Evolutionary conservation across 2,113 vertebrate species (phyloP).

Genomic region (Hippopotamus amphibius): DNA sequence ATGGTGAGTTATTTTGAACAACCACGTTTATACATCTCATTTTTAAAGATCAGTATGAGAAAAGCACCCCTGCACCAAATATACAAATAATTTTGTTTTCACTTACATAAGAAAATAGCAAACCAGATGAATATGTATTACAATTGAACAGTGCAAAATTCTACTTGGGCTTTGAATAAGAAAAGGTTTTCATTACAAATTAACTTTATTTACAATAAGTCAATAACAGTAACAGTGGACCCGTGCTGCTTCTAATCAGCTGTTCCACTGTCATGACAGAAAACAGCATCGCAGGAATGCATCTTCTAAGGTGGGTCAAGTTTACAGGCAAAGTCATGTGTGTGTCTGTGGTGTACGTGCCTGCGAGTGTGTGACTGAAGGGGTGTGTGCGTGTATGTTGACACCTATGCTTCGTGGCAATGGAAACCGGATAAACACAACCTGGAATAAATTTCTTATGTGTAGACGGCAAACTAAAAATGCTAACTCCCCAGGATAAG

Average conservation of each 20-base stretch:
- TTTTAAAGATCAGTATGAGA: background rate
- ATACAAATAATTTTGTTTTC: background rate
- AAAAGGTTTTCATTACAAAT: slow-evolving; percentile 31
- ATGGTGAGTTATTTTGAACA: background rate
- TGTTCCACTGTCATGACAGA: background rate
- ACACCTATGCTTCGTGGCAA: background rate
- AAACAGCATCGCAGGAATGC: rapidly evolving
- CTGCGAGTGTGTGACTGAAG: background rate
- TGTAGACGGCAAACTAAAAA: background rate
- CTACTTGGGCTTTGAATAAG: background rate
- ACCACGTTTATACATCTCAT: background rate
- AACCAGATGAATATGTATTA: background rate
- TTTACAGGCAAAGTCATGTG: background rate
- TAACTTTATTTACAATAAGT: slow-evolving; percentile 52
- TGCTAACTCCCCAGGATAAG: rapidly evolving
- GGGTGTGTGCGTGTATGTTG: background rate
- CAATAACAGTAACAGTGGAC: background rate
- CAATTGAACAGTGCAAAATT: background rate
- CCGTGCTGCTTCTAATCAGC: background rate
- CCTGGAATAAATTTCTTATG: background rate
- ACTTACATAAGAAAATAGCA: background rate
- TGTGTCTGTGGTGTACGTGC: background rate
- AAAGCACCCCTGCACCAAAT: background rate
- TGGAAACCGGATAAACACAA: background rate
- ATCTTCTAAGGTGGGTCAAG: background rate